Percentiles rank a stretch among this genome's conserved stretches.
phyloP scores from a whole-genome alignment of 2,113 vertebrate genomes.

The Dicerorhinus sumatrensis region DNA sequence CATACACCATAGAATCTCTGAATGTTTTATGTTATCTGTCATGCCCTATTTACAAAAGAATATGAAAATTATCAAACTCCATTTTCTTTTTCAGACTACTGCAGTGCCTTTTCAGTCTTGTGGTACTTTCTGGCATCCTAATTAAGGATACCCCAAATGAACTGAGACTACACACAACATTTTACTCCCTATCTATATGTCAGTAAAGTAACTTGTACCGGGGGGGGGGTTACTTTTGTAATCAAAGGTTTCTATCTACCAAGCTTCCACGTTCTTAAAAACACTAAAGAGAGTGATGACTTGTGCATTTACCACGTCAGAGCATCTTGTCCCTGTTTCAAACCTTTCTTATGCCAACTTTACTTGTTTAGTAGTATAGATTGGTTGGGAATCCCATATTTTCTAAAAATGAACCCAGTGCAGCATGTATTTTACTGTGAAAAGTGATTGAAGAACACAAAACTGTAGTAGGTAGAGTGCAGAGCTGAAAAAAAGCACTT shows the following conservation, averaged over 20 bases:
- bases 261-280: neutral
- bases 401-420: neutral
- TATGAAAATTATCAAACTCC: neutral
- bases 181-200: neutral
- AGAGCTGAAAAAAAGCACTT: neutral
- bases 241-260: neutral
- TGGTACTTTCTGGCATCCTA: neutral
- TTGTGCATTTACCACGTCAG: neutral
- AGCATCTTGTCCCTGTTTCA: neutral
- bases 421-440: neutral
- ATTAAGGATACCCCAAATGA: neutral
- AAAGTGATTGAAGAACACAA: neutral
- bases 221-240: neutral
- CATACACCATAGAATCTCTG: neutral
- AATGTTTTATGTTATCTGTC: neutral
- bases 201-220: neutral
- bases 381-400: neutral
- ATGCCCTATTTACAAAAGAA: neutral
- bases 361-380: neutral
- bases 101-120: neutral
- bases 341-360: neutral
- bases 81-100: neutral
- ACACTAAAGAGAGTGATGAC: neutral
- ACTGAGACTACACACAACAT: neutral
- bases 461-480: neutral